Conservation (phyloP, 23 tunicate genomes). For the Clavelina lepadiformis region DNA sequence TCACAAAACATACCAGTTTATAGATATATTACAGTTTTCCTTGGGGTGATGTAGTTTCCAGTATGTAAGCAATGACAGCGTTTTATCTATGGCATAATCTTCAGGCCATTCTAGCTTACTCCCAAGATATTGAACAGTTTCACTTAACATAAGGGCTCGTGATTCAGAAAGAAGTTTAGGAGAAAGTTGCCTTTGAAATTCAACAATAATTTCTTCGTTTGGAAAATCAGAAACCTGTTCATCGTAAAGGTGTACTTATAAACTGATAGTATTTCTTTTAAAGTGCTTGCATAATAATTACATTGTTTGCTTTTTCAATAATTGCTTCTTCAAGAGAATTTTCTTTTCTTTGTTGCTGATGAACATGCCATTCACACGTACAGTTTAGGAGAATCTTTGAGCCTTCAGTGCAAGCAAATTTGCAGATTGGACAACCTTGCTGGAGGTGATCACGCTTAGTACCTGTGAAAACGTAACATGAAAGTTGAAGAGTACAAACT, state of each 20-base stretch:
- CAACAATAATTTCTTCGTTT: conserved; percentile 17
- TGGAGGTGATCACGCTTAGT: conserved; percentile 31
- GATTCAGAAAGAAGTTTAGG: not conserved
- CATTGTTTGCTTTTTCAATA: conserved; percentile 22
- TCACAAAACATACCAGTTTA: not conserved
- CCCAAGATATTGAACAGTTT: conserved; percentile 10
- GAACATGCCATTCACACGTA: conserved; percentile 32
- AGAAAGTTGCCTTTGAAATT: conserved; percentile 18
- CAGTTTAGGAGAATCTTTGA: not conserved
- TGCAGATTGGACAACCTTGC: conserved; percentile 22
- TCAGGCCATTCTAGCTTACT: conserved; percentile 33
- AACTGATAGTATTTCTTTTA: not conserved
- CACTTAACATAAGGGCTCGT: conserved; percentile 9
- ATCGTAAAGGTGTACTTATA: not conserved
- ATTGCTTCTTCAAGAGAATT: conserved; percentile 24
- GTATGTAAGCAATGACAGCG: conserved; percentile 34
- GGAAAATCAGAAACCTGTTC: conserved; percentile 51
- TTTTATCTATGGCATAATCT: conserved; percentile 16
- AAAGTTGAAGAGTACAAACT: too few species aligned
- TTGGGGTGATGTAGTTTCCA: conserved; percentile 6
- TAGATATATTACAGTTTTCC: not conserved
- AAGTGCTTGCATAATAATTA: conserved; percentile 1
- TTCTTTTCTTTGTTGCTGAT: conserved; percentile 8
- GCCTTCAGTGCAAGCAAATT: conserved; percentile 1
- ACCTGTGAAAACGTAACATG: too few species aligned